Conservation (phyloP, 2,797 vertebrate genomes). For the Diglossa cyanea region DNA sequence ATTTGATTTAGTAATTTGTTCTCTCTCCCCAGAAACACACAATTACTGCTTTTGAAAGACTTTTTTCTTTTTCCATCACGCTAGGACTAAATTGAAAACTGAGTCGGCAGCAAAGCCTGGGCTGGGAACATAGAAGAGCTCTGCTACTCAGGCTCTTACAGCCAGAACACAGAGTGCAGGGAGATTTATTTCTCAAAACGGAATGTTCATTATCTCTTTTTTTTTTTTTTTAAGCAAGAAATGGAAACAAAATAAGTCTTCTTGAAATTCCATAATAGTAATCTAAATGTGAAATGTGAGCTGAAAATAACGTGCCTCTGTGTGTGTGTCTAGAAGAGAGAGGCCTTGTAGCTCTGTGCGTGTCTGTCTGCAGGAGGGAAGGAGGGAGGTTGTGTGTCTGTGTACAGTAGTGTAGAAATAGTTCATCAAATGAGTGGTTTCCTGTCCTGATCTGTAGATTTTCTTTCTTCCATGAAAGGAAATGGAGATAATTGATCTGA, state of each 20-base stretch:
- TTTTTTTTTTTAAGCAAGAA: not conserved
- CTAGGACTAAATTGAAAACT: constrained; percentile 44
- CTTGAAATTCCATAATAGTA: constrained; percentile 2
- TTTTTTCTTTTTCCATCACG: constrained; percentile 30
- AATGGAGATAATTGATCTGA: constrained; percentile 60
- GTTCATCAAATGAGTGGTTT: constrained; percentile 61
- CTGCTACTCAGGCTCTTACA: not conserved
- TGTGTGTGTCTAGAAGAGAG: not conserved
- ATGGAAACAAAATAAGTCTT: constrained; percentile 13
- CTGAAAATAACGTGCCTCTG: not conserved
- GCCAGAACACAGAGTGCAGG: not conserved
- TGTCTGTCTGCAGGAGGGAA: not conserved
- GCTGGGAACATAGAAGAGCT: constrained; percentile 13
- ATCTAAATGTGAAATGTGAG: constrained; percentile 2
- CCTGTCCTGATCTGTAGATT: constrained; percentile 48
- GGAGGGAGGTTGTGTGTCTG: not conserved
- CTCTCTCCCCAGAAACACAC: constrained; percentile 50
- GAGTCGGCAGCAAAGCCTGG: constrained; percentile 11
- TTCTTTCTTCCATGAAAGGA: constrained; percentile 60
- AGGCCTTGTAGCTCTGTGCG: not conserved
- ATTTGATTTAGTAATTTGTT: constrained; percentile 69
- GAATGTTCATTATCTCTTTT: not conserved
- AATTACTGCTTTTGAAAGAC: constrained; percentile 51
- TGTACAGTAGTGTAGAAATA: constrained; percentile 29
- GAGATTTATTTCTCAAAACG: not conserved